Evolutionary conservation across 2,888 invertebrate genomes (phyloP).

Genomic region (Agonum fuliginosum): DNA sequence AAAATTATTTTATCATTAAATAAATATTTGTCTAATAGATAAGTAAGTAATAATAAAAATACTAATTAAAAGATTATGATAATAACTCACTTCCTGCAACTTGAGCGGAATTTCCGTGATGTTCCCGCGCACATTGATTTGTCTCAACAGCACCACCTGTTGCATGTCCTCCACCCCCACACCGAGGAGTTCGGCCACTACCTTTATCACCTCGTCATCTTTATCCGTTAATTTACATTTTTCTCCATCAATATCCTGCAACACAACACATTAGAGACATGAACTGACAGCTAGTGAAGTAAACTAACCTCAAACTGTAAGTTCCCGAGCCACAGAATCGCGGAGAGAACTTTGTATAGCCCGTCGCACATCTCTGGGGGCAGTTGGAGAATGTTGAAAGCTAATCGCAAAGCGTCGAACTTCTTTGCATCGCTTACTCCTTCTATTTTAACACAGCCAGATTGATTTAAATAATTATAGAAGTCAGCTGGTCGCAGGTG

Average conservation of each 20-base stretch:
- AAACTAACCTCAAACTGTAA: slow-evolving; percentile 81
- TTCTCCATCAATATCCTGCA: slow-evolving; percentile 90
- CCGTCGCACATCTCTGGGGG: slow-evolving; percentile 91
- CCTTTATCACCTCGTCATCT: slow-evolving; percentile 83
- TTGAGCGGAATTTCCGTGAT: slow-evolving; percentile 94
- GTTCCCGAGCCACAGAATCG: slow-evolving; percentile 94
- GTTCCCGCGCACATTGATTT: slow-evolving; percentile 94
- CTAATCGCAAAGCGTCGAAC: slow-evolving; percentile 89
- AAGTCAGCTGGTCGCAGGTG: slow-evolving; percentile 84
- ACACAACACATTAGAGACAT: slow-evolving; percentile 6
- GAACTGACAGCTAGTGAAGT: slow-evolving; percentile 7
- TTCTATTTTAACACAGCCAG: slow-evolving; percentile 82
- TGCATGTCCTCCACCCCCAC: slow-evolving; percentile 84
- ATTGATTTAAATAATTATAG: slow-evolving; percentile 89
- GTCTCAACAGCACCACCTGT: slow-evolving; percentile 83
- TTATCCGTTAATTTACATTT: slow-evolving; percentile 84
- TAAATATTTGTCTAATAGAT: too few relatives aligned
- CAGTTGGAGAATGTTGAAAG: slow-evolving; percentile 92
- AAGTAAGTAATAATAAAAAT: too few relatives aligned
- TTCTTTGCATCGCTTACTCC: slow-evolving; percentile 80
- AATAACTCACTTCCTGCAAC: slow-evolving; percentile 84
- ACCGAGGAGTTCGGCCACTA: slow-evolving; percentile 84
- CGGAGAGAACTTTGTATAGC: slow-evolving; percentile 90
- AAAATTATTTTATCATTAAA: too few relatives aligned
- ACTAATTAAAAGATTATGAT: not conserved